Conservation (phyloP, 2,113 vertebrate species). For the Hemibagrus wyckioides region DNA sequence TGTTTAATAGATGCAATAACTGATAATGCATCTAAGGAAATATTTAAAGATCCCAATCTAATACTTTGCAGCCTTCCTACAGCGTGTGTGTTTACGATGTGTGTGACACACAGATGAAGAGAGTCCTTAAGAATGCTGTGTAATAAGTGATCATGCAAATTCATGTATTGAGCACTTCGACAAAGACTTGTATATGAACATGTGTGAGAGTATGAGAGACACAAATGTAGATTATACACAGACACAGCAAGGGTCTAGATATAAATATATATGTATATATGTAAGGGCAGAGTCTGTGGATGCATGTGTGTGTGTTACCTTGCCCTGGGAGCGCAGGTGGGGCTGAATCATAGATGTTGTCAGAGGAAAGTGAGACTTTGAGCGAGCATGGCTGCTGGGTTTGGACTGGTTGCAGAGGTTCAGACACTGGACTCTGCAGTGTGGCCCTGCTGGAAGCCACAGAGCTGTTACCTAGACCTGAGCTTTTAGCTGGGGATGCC, state of each 20-base stretch:
- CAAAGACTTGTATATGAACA: slow-evolving; percentile 22
- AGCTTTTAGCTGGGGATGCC: slow-evolving; percentile 70
- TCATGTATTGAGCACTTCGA: slow-evolving; percentile 17
- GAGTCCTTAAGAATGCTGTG: slow-evolving; percentile 27
- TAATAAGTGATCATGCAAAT: slow-evolving; percentile 38
- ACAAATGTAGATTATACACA: slow-evolving; percentile 12
- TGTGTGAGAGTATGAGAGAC: slow-evolving; percentile 17
- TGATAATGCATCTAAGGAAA: not conserved
- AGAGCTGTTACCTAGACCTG: slow-evolving; percentile 59
- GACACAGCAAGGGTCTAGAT: slow-evolving; percentile 6
- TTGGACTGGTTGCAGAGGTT: slow-evolving; percentile 78
- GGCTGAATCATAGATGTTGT: slow-evolving; percentile 82
- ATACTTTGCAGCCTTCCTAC: not conserved
- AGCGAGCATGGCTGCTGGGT: slow-evolving; percentile 98
- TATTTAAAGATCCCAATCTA: not conserved
- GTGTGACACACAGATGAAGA: slow-evolving; percentile 27
- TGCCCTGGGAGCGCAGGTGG: slow-evolving; percentile 62
- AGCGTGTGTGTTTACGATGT: not conserved
- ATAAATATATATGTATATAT: too few relatives aligned
- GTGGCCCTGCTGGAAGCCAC: slow-evolving; percentile 63
- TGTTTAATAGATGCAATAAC: not conserved
- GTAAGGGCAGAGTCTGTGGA: not conserved
- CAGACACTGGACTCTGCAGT: slow-evolving; percentile 69
- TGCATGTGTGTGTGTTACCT: slow-evolving; percentile 63
- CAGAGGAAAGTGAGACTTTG: slow-evolving; percentile 93